Evolutionary conservation across 2,797 vertebrate species (phyloP), one percentile per base, ranked within the genome.

Genomic region (Tenualosa thibaudeaui): DNA sequence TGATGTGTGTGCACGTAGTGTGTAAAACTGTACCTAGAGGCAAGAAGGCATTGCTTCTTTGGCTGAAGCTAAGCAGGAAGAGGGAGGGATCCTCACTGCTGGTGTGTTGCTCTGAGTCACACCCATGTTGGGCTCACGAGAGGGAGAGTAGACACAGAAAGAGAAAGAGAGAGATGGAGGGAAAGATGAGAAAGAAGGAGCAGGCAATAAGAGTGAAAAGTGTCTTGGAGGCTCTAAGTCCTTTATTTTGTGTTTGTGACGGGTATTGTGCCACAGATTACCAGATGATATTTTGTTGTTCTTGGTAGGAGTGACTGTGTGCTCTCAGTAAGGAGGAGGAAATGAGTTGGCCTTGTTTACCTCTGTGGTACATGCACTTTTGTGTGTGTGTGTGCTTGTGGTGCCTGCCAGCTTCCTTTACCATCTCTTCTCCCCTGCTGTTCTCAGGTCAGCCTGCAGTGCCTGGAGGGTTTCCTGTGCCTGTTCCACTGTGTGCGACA

Each of bases 401-500:
- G 65, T 75, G 68, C 15, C 3, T 75, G 13, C 31, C 31, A 43
- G 3, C 31, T 75, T 75, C 31, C 37, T 37, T 71, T 43, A 75
- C 37, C 37, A 37, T 43, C 31, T 43, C 68, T 13, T 71, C 26
- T 37, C 1, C 2, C 37, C 31, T 75, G 37, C 37, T 75, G 37
- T 75, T 84, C 56, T 54, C 83, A 96, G 96, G 93, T 96, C 89
- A 96, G 91, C 89, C 92, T 96, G 86, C 94, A 95, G 88, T 94
- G 93, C 87, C 91, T 96, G 89, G 96, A 96, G 89, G 94, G 91
- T 85, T 96, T 96, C 90, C 94, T 96, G 82, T 95, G 94, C 81
- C 93, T 95, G 88, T 96, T 96, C 90, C 94, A 96, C 91, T 95
- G 92, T 84, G 93, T 94, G 87, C 94, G 94, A 84, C 94, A 94